Evolutionary conservation across 2,797 vertebrate species (phyloP).

Genomic region (Ptychobarbus kaznakovi): DNA sequence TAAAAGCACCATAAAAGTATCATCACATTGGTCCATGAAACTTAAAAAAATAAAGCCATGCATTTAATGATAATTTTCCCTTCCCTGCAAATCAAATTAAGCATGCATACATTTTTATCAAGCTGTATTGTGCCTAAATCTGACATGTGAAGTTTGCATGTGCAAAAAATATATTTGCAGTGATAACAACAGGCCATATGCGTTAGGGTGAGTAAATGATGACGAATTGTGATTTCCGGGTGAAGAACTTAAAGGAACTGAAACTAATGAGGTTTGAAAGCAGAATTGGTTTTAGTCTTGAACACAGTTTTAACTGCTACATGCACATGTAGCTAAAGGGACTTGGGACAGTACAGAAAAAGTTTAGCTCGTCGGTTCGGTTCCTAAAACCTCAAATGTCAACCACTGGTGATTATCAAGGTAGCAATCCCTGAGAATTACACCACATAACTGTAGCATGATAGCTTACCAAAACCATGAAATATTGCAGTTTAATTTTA

Average conservation of each 20-base stretch:
- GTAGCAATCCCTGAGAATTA: constrained; percentile 53
- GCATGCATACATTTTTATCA: not conserved
- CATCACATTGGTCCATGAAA: not conserved
- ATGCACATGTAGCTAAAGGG: constrained; percentile 15
- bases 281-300: constrained; percentile 9
- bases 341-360: not conserved
- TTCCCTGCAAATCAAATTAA: not conserved
- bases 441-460: constrained; percentile 16
- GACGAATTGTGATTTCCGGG: not conserved
- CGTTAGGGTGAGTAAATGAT: not conserved
- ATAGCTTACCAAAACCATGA: not conserved
- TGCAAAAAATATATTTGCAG: not conserved
- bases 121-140: not conserved
- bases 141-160: too few relatives aligned
- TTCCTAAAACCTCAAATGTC: constrained; percentile 43
- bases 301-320: not conserved
- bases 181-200: too few relatives aligned
- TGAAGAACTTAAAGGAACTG: not conserved
- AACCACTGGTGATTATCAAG: constrained; percentile 36
- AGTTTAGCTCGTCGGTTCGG: not conserved
- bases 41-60: not conserved
- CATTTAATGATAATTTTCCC: not conserved
- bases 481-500: constrained; percentile 23
- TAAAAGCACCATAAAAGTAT: not conserved
- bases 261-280: not conserved